Evolutionary conservation across 2,888 invertebrate genomes (phyloP), one percentile per base, ranked within the genome.

Genomic region (Exocentrus adspersus): DNA sequence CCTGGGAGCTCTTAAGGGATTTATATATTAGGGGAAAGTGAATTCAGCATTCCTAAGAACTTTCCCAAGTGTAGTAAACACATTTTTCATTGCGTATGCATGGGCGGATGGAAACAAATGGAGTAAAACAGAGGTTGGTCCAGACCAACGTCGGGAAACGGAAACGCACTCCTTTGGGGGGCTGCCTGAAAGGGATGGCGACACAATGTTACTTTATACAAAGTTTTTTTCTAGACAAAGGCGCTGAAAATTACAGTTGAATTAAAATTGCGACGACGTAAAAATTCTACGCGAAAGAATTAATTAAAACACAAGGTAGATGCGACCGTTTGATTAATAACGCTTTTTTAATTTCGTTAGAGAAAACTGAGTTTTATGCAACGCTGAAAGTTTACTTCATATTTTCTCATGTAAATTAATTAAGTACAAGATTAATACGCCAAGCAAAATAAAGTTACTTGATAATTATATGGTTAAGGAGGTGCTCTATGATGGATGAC

Each of bases 31-130:
- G 43, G 43, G 30, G 12, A 32, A n/a, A 46, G 32, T 32, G 46
- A 32, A 46, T 46, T 57, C 57, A 46, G 19, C 12, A 24, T 17
- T 46, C 45, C 20, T 46, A 32, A 46, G 30, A 46, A 46, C 17
- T 57, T 56, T 30, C 16, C 30, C 12, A 45, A 28, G 64, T 60
- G 68, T 65, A 64, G 74, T 72, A 74, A 71, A 72, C 72, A 73
- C 70, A 73, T 75, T 72, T 72, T 72, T 73, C 74, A 70, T 68
- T 64, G 67, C 69, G 64, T 69, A 72, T 73, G 72, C 72, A 72
- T 46, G 53, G 68, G 61, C 21, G 63, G 63, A 58, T 65, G 59
- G 51, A 67, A 72, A 69, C 69, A 72, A 73, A 69, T 72, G 70
- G 67, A 65, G 64, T 67, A 61, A 64, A 64, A 46, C 54, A 43